Base-by-base conservation (phyloP, 1,140 invertebrate genomes). In the Arctopsyche grandis region DNA sequence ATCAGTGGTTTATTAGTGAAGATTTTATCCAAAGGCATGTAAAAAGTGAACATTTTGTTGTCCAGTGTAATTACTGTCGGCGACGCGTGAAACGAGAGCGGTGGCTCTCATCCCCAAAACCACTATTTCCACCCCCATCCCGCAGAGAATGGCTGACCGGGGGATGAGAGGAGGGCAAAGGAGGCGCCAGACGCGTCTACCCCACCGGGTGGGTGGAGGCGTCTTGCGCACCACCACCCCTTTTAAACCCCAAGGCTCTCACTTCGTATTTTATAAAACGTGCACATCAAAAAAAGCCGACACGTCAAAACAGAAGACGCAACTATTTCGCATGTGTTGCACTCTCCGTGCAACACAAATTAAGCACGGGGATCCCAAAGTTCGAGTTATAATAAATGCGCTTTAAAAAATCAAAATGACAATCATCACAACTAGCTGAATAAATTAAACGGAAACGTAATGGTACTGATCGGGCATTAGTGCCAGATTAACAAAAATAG, bases 61-160 rank as follows among this genome's bases (percentile, higher is more conserved):
- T 78, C 79, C 75, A 69, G 76, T 78, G 74, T 80, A 80, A 80
- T 78, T 80, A 78, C 74, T 78, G 70, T 56, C 79, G 76, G 79
- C 76, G 79, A 80, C 79, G 79, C 79, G 79, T 78, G 75, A 78
- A 80, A 80, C 79, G 75, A 77, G 75, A 24, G 78, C 48, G 58
- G 74, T 77, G 4, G 29, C 29, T 63, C 21, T 48, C 24, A 19
- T 48, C 73, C 29, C 46, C 73, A 19, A 16, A 19, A 9, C 16
- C 56, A 1, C 56, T n/a, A n/a, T n/a, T n/a, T n/a, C 9, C 56
- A 60, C 56, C 29, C 29, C 7, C 29, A 38, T 38, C 29, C 7
- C 29, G 7, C 7, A 38, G 29, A 38, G 29, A 38, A 38, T 10
- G 48, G 48, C 10, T 14, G 48, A 12, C 48, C 48, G 12, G 48